Base-by-base conservation (phyloP, 2,797 vertebrate genomes). In the Cyclopterus lumpus region DNA sequence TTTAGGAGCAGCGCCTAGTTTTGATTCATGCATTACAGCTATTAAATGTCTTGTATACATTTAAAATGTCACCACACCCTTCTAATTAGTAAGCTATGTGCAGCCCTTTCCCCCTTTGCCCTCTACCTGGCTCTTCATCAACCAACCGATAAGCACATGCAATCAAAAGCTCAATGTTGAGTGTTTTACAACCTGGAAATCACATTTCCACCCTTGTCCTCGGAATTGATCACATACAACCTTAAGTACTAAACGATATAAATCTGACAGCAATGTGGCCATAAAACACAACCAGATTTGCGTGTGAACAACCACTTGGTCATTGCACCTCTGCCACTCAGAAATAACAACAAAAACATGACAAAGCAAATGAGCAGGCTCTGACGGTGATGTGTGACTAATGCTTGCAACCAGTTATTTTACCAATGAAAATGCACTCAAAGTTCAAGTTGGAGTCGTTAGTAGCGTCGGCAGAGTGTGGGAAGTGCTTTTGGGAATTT, bases 281-380 rank as follows among this genome's bases (percentile, higher is more conserved):
- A 54, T 84, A 88, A 86, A 89, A 77, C 44, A 65, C 67, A 49
- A 75, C 54, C 68, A 34, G 69, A 68, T 84, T 67, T 84, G 55
- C 68, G 38, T 15, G 74, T 86, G 82, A 77, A 87, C 83, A 84
- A 82, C 76, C 64, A 71, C 46, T 38, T 10, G 36, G 64, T 77
- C 59, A 61, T 73, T 64, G 65, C 62, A 71, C 73, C 60, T 55
- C 16, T 70, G 49, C 69, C 71, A 49, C 67, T 46, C 32, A 8
- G 44, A 83, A 75, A 74, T 73, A 75, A 59, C 60, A 61, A 53
- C 54, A 67, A 71, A 58, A 63, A 62, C 40, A 66, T 8, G 59
- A 57, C 65, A 34, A 77, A 53, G 62, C 28, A 24, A 73, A 83
- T 2, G 2, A 59, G n/a, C 42, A 60, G 34, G 26, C 28, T 32